These are phyloP conservation scores for Periophthalmus modestus DNA, from an alignment of 2,113 vertebrate genomes.

Conservation along the genomic window DNA sequence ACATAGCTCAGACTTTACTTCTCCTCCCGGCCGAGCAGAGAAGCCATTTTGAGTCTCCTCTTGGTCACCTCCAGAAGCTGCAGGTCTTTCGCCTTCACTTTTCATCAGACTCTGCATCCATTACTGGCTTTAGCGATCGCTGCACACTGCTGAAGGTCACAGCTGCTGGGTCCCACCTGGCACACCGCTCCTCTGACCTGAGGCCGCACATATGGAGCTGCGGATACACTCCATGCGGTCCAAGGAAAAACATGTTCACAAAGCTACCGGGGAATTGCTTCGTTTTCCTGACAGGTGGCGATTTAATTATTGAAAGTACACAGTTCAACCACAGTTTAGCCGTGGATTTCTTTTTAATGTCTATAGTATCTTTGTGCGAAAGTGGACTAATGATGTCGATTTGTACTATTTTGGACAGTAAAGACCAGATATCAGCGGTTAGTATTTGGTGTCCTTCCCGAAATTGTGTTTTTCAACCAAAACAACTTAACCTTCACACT, in stretches of 20 bases:
- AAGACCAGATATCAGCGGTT: background rate
- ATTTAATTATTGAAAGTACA: constrained; percentile 66
- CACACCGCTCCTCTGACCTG: constrained; percentile 49
- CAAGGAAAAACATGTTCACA: constrained; percentile 55
- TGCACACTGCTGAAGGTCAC: constrained; percentile 61
- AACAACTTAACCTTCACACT: no score
- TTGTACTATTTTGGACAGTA: background rate
- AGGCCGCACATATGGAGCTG: constrained; percentile 59
- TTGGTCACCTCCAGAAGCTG: constrained; percentile 52
- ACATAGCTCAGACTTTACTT: background rate
- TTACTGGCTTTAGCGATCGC: constrained; percentile 44
- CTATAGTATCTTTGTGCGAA: constrained; percentile 17
- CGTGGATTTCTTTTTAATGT: constrained; percentile 44
- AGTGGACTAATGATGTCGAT: background rate
- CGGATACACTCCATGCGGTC: constrained; percentile 36
- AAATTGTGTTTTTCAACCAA: no score
- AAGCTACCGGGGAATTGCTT: constrained; percentile 42
- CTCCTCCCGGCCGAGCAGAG: background rate
- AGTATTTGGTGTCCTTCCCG: background rate
- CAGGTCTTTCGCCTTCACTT: constrained; percentile 47
- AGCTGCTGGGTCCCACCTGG: constrained; percentile 65
- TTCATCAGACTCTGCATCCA: constrained; percentile 67
- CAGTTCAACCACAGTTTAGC: constrained; percentile 50
- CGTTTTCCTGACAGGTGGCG: constrained; percentile 60
- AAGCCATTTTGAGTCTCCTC: constrained; percentile 19